A percentile compares a stretch with the other conserved stretches of the same genome.
phyloP scores from a whole-genome alignment of 2,113 vertebrate species.

The Nycticorax nycticorax region DNA sequence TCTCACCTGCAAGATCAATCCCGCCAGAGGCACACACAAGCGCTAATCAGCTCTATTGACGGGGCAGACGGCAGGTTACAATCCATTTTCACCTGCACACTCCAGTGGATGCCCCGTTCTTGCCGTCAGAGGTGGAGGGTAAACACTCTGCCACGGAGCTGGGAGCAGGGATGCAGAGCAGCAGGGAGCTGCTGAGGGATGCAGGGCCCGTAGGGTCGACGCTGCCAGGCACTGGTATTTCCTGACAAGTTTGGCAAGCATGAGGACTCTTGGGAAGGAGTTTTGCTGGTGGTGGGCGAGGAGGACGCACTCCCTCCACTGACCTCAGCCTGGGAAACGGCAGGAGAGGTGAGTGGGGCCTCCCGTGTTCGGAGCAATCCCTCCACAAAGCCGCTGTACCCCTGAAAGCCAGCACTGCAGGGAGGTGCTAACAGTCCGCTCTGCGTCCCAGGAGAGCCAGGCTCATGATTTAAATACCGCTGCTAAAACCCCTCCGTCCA shows the following conservation, averaged over 20 bases:
- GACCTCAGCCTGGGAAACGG: background rate
- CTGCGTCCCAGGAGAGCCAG: background rate
- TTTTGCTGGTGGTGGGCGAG: background rate
- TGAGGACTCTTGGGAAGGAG: background rate
- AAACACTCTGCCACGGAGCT: background rate
- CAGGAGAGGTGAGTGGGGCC: background rate
- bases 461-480: background rate
- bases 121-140: background rate
- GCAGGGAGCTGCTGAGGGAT: background rate
- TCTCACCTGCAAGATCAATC: constrained; percentile 71
- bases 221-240: background rate
- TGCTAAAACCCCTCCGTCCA: background rate
- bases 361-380: background rate
- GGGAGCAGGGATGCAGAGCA: background rate
- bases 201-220: rapidly evolving
- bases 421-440: background rate
- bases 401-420: background rate
- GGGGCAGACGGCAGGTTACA: constrained; percentile 37
- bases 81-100: constrained; percentile 77
- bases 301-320: background rate
- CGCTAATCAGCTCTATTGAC: constrained; percentile 70
- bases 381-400: background rate
- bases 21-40: constrained; percentile 26
- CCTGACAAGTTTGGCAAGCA: background rate
- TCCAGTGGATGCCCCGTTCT: constrained; percentile 66